Evolutionary conservation across 1,140 invertebrate genomes (phyloP).

Genomic region (Pseudoatta argentina): DNA sequence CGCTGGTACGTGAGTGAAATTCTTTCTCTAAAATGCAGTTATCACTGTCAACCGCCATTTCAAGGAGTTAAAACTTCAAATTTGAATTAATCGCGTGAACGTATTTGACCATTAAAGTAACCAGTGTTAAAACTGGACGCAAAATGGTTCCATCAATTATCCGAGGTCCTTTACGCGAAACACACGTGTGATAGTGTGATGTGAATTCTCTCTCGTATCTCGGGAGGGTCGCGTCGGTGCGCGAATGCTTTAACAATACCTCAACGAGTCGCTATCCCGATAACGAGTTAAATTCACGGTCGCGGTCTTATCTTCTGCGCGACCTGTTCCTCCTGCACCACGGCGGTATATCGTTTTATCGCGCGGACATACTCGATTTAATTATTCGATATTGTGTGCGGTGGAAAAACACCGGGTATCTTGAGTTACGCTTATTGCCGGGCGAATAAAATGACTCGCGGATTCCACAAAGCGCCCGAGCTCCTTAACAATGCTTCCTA

Average conservation of each 20-base stretch:
- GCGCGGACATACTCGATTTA: constrained; percentile 54
- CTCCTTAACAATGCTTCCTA: constrained; percentile 36
- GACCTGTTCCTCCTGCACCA: constrained; percentile 33
- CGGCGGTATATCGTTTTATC: constrained; percentile 49
- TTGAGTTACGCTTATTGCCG: constrained; percentile 60
- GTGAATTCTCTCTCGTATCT: constrained; percentile 9
- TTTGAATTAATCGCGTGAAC: constrained; percentile 15
- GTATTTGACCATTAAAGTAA: constrained; percentile 14
- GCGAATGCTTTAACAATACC: constrained; percentile 47
- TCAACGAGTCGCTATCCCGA: constrained; percentile 43
- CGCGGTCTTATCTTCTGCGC: constrained; percentile 42
- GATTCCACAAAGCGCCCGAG: constrained; percentile 34
- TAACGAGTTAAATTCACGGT: constrained; percentile 56
- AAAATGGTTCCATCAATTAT: constrained; percentile 31
- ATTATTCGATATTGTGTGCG: constrained; percentile 57
- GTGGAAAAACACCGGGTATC: constrained; percentile 51
- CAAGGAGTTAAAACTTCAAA: background rate
- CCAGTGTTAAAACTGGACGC: background rate
- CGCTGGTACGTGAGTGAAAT: background rate
- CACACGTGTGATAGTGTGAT: constrained; percentile 13
- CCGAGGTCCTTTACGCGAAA: background rate
- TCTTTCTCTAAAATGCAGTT: background rate
- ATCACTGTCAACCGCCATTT: background rate
- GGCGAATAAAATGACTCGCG: constrained; percentile 33
- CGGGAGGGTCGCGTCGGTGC: background rate